Evolutionary conservation across 2,113 vertebrate genomes (phyloP), one percentile per base, ranked within the genome.

Genomic region (Lota lota): DNA sequence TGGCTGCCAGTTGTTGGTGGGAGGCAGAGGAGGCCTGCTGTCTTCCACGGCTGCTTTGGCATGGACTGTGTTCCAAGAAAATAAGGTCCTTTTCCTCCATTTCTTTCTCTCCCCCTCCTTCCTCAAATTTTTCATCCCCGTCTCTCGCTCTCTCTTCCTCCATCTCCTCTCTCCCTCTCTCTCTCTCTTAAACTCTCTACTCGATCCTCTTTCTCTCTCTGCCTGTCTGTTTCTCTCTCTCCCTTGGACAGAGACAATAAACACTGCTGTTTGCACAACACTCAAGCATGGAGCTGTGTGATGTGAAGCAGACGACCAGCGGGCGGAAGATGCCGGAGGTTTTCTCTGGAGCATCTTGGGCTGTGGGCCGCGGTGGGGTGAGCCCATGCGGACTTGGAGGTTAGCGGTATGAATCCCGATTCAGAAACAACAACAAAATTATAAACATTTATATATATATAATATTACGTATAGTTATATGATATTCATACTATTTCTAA

Each of bases 211-310:
- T 71, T 76, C 69, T 28, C 61, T 33, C 58, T 22, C 58, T 17
- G 22, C 28, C 24, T 33, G 14, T 16, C 21, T 51, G n/a, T 17
- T 17, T 63, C 61, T 33, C 24, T 16, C 50, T 51, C 40, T 64
- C 40, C 20, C 63, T 50, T n/a, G 74, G 59, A 73, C 78, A 69
- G 77, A 79, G 74, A 84, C 59, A 87, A 88, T 77, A 87, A 86
- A 83, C 75, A 76, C 1, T 14, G 40, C 12, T 77, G 69, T 82
- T 86, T 81, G 76, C 72, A 22, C 74, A 77, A 81, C 71, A 82
- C 77, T 21, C 66, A 69, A 71, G 71, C 74, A 59, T 60, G 72
- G 69, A 78, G 71, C 28, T 70, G 67, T 19, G 70, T 74, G 73
- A 81, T 79, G 74, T 63, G 66, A 83, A 78, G 69, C 73, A 69